Base-by-base conservation (phyloP, 1,140 invertebrate species). In the Adoxophyes honmai region DNA sequence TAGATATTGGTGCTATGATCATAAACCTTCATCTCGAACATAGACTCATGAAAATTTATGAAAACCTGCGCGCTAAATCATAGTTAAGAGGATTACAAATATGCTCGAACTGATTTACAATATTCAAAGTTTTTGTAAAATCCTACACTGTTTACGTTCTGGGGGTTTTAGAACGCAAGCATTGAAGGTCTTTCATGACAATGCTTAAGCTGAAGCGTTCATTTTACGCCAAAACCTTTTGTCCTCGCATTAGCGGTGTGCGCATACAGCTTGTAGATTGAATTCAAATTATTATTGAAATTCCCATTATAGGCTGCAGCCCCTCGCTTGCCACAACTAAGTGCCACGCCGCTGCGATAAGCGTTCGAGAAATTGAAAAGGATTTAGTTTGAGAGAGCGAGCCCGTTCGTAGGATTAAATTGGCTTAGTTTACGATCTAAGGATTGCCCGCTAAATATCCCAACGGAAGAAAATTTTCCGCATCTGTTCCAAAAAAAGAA, bases 311-410 rank as follows among this genome's bases (percentile, higher is more conserved):
- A 28, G 10, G 21, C 21, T 48, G 42, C 16, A 48, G 16, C 11
- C 34, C 55, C 34, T 39, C 34, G 34, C 7, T 52, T 55, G 34
- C 44, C 15, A 16, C 56, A 57, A 55, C 55, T 42, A 52, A 69
- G 57, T 63, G 52, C 58, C 59, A 61, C 28, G 35, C 33, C 57
- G 53, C 36, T 62, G 62, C 66, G 68, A 75, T 73, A 70, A 80
- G 66, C 59, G 63, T 73, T 64, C 52, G 65, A 70, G 72, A 73
- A 78, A 81, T 78, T 78, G 68, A 81, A 78, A 80, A 74, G 70
- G 70, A 73, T 78, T 72, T 64, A 66, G 62, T 70, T 70, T 65
- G 63, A 62, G 60, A 64, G 60, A 64, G 57, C 61, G 62, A 63
- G 54, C 62, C 52, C 62, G 70, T 68, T 76, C 65, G 64, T 68